phyloP scores from a whole-genome alignment of 1,140 invertebrate species.

The Drosophila pseudoobscura region DNA sequence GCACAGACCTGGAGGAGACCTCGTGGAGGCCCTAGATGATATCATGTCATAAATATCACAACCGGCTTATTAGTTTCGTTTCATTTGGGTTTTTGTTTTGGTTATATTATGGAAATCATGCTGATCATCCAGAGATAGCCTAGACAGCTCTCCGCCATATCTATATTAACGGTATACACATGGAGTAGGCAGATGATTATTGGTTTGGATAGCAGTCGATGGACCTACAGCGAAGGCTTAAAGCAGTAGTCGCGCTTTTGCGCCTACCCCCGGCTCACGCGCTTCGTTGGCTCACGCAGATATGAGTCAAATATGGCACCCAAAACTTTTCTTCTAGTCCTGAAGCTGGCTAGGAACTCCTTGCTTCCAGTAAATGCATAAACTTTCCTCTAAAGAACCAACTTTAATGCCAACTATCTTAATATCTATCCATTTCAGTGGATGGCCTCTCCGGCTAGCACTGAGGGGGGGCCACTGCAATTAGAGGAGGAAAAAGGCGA shows the following conservation, averaged over 20 bases:
- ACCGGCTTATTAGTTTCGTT: conserved; percentile 54
- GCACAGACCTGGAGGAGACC: conserved; percentile 54
- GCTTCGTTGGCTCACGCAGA: too few species aligned
- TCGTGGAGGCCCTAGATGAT: conserved; percentile 61
- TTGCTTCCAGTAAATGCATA: too few species aligned
- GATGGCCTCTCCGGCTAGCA: not conserved
- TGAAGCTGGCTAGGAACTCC: too few species aligned
- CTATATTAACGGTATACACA: conserved; percentile 33
- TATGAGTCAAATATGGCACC: too few species aligned
- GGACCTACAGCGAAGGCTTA: too few species aligned
- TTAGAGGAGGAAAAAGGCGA: conserved; percentile 46
- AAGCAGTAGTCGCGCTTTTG: too few species aligned
- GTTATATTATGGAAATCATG: conserved; percentile 32
- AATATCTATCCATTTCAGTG: too few species aligned
- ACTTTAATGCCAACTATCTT: too few species aligned
- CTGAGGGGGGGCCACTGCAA: conserved; percentile 41
- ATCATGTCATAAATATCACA: conserved; percentile 77
- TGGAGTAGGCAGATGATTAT: conserved; percentile 12
- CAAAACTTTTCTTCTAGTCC: too few species aligned
- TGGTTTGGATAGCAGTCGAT: not conserved
- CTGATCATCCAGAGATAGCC: conserved; percentile 27
- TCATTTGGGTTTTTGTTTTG: conserved; percentile 3
- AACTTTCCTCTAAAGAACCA: too few species aligned
- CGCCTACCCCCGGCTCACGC: too few species aligned
- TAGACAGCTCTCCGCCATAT: conserved; percentile 22